A percentile compares a stretch with the other conserved stretches of the same genome.
Conservation (phyloP, 1,140 invertebrate species). For the Drosophila sproati region DNA sequence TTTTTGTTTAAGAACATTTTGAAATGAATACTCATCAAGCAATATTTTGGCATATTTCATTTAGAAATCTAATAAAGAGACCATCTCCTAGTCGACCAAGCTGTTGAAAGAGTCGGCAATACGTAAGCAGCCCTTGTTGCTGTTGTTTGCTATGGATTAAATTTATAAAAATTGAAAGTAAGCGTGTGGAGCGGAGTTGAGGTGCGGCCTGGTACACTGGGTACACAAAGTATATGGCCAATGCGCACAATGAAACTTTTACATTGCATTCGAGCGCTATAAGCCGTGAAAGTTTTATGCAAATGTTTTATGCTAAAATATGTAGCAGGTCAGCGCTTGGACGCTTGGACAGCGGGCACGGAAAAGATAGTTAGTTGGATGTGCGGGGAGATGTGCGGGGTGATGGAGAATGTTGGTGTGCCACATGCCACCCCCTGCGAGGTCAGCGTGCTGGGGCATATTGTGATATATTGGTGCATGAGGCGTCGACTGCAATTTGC, state of each 20-base stretch:
- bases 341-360: conserved; percentile 12
- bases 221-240: conserved; percentile 32
- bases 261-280: conserved; percentile 56
- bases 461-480: conserved; percentile 55
- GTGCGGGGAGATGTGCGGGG: background rate
- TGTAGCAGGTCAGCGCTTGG: conserved; percentile 43
- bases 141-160: conserved; percentile 48
- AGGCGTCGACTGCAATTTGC: conserved; percentile 58
- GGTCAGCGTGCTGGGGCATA: conserved; percentile 36
- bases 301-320: conserved; percentile 63
- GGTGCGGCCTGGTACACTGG: conserved; percentile 2
- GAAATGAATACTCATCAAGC: too few species aligned
- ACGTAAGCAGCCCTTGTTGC: conserved; percentile 26
- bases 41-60: background rate
- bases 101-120: background rate
- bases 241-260: conserved; percentile 56
- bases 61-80: background rate
- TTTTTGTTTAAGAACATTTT: background rate
- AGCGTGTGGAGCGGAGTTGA: background rate
- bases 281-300: conserved; percentile 68
- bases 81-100: conserved; percentile 9
- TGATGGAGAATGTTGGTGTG: background rate
- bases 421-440: conserved; percentile 10
- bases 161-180: conserved; percentile 62
- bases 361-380: background rate